These are phyloP conservation scores for Girardia tigrina DNA, from an alignment of 2,888 invertebrate species.

Conservation along the genomic window DNA sequence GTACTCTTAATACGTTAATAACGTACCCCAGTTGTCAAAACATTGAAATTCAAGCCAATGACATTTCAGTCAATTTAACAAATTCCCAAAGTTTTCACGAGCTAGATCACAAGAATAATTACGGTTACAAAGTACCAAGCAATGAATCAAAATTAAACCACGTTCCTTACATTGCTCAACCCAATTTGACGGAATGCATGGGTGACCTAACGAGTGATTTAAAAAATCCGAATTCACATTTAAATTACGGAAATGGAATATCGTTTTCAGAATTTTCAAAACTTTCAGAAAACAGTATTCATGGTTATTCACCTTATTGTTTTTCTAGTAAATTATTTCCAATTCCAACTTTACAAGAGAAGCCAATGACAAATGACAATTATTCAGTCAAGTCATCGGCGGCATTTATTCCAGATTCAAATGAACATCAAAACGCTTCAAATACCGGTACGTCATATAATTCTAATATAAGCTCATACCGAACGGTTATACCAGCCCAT, in stretches of 20 bases:
- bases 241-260: constrained; percentile 2
- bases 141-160: background rate
- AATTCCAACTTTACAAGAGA: constrained; percentile 5
- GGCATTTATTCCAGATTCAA: background rate
- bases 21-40: background rate
- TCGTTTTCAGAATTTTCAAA: background rate
- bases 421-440: constrained; percentile 4
- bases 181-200: background rate
- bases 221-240: background rate
- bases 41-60: background rate
- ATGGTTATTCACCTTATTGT: background rate
- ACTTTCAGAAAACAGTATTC: constrained; percentile 5
- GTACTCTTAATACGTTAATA: background rate
- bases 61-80: background rate
- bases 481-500: constrained; percentile 6
- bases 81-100: constrained; percentile 10
- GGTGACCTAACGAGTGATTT: background rate
- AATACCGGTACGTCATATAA: background rate
- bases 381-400: background rate
- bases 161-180: background rate
- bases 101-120: background rate
- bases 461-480: constrained; percentile 2
- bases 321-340: constrained; percentile 12
- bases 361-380: background rate
- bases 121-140: constrained; percentile 2